phyloP scores from a whole-genome alignment of 2,113 vertebrate genomes.

The Apteryx mantelli region DNA sequence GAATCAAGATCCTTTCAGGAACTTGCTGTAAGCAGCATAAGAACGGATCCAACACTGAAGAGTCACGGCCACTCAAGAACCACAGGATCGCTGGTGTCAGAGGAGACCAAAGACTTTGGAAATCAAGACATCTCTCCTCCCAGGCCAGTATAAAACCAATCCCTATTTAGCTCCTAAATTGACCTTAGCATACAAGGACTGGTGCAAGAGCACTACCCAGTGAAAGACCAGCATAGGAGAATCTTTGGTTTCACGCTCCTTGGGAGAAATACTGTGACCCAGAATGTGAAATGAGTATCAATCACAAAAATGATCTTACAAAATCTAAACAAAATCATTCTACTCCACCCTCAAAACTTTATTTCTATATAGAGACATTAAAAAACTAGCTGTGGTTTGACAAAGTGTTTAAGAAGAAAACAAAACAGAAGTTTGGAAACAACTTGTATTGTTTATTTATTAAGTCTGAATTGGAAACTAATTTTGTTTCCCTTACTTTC shows the following conservation, averaged over 20 bases:
- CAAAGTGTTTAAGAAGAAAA: conserved; percentile 9
- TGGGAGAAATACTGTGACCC: neutral
- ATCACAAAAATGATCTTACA: neutral
- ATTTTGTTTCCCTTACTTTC: conserved; percentile 3
- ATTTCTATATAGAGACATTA: neutral
- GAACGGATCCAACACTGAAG: neutral
- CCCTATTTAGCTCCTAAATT: too few relatives aligned
- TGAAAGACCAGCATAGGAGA: neutral
- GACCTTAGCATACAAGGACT: too few relatives aligned
- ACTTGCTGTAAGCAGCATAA: neutral
- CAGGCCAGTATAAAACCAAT: neutral
- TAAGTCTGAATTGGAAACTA: conserved; percentile 20
- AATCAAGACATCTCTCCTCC: neutral
- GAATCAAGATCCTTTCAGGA: neutral
- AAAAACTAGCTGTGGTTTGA: conserved; percentile 42
- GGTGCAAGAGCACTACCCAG: neutral
- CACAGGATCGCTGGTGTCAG: neutral
- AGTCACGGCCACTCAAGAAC: neutral
- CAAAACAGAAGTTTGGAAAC: neutral
- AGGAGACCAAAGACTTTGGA: neutral
- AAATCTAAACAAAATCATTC: neutral
- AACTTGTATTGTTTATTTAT: conserved; percentile 10
- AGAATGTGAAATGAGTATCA: fast-evolving
- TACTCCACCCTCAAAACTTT: neutral
- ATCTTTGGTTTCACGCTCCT: neutral